Evolutionary conservation across 2,888 invertebrate species (phyloP).

Genomic region (Morpho achilles): DNA sequence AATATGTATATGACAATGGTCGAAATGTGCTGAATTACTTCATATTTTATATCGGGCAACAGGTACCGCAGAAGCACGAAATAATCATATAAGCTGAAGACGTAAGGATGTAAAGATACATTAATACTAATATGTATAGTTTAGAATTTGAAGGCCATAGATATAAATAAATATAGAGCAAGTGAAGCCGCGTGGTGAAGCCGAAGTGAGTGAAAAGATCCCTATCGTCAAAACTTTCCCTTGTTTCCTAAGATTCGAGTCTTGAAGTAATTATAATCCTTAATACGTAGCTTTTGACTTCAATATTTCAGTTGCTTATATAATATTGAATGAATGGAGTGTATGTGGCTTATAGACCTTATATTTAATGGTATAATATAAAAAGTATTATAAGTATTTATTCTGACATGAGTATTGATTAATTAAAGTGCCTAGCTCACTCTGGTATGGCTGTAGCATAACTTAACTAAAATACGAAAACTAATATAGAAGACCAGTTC

Average conservation of each 20-base stretch:
- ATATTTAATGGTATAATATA: slow-evolving; percentile 21
- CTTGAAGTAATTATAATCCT: slow-evolving; percentile 14
- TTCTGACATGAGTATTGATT: slow-evolving; percentile 17
- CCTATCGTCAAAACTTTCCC: slow-evolving; percentile 53
- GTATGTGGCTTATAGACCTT: slow-evolving; percentile 26
- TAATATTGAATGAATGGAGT: slow-evolving; percentile 28
- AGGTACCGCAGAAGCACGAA: slow-evolving; percentile 31
- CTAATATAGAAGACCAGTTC: slow-evolving; percentile 9
- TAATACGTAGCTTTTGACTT: slow-evolving; percentile 21
- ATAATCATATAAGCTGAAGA: slow-evolving; percentile 25
- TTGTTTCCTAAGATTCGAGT: slow-evolving; percentile 16
- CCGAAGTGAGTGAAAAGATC: slow-evolving; percentile 58
- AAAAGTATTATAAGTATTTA: slow-evolving; percentile 1
- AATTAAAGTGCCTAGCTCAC: slow-evolving; percentile 10
- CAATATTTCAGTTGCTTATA: slow-evolving; percentile 14
- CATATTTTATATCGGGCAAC: slow-evolving; percentile 12
- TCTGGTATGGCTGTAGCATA: slow-evolving; percentile 13
- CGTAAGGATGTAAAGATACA: slow-evolving; percentile 12
- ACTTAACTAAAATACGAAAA: slow-evolving; percentile 6
- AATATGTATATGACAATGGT: slow-evolving; percentile 35
- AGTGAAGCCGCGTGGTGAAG: slow-evolving; percentile 56
- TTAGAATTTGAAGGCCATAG: slow-evolving; percentile 32
- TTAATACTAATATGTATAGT: slow-evolving; percentile 32
- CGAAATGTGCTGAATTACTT: slow-evolving; percentile 19
- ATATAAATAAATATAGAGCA: slow-evolving; percentile 40